A percentile compares a stretch with the other conserved stretches of the same genome.
Conservation (phyloP, 2,113 vertebrate species). For the Hyaena hyaena region DNA sequence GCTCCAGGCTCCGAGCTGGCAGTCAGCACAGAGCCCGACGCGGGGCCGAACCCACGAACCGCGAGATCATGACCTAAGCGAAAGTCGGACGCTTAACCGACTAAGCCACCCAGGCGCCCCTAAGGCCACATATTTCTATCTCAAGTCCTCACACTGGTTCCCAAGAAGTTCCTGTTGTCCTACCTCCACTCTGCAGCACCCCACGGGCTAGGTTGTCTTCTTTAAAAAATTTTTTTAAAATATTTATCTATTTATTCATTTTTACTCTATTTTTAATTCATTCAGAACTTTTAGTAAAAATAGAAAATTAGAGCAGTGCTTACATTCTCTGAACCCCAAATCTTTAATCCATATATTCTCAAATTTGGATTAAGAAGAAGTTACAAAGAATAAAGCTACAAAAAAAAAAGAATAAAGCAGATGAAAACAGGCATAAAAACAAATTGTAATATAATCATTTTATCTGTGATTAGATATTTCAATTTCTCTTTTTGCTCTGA, state of each 20-base stretch:
- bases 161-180: neutral
- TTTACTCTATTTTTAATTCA: neutral
- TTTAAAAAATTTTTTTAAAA: too few relatives aligned
- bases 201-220: neutral
- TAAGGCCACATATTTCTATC: neutral
- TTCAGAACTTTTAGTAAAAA: neutral
- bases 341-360: neutral
- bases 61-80: too few relatives aligned
- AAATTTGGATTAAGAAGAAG: constrained; percentile 2
- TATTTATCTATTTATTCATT: neutral
- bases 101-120: too few relatives aligned
- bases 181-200: neutral
- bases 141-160: neutral
- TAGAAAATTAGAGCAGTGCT: neutral
- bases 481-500: too few relatives aligned
- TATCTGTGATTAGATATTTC: too few relatives aligned
- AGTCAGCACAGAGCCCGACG: too few relatives aligned
- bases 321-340: neutral
- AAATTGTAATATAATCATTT: too few relatives aligned
- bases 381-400: neutral
- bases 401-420: too few relatives aligned
- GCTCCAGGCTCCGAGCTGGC: too few relatives aligned
- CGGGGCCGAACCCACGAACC: too few relatives aligned
- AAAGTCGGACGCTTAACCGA: too few relatives aligned
- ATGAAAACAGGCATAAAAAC: too few relatives aligned